A percentile compares a stretch with the other conserved stretches of the same genome.
Evolutionary conservation across 1,140 invertebrate genomes (phyloP).

Genomic region (Oryzaephilus surinamensis): DNA sequence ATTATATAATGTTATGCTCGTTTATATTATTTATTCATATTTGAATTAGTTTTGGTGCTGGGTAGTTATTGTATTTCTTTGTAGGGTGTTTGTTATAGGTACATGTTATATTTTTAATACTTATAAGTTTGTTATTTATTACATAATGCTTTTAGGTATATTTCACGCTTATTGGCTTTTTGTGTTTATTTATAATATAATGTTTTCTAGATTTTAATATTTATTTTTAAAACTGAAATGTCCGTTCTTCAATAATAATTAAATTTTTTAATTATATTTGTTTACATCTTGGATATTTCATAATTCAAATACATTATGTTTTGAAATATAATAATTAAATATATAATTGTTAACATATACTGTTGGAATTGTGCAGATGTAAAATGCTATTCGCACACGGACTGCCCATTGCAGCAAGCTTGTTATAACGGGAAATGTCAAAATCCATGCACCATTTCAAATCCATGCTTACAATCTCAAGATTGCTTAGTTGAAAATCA

Average conservation of each 20-base stretch:
- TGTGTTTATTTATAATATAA: slow-evolving; percentile 7
- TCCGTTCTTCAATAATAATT: too few relatives aligned
- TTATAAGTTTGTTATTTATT: slow-evolving; percentile 5
- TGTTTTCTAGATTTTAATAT: too few relatives aligned
- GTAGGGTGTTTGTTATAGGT: slow-evolving; percentile 6
- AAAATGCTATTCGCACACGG: slow-evolving; percentile 55
- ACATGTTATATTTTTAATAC: slow-evolving; percentile 9
- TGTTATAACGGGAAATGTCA: slow-evolving; percentile 67
- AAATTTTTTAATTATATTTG: too few relatives aligned
- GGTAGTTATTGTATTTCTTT: slow-evolving; percentile 1
- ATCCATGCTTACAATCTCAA: slow-evolving; percentile 53
- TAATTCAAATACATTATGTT: background rate
- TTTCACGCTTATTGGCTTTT: slow-evolving; percentile 17
- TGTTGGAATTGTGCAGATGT: slow-evolving; percentile 42
- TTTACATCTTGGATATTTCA: background rate
- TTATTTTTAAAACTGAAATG: too few relatives aligned
- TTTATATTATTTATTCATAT: background rate
- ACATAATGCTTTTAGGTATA: slow-evolving; percentile 7
- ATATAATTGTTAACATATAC: background rate
- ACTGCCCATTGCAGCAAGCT: slow-evolving; percentile 62
- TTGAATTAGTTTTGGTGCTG: slow-evolving; percentile 9
- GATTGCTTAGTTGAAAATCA: slow-evolving; percentile 69
- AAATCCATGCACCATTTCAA: slow-evolving; percentile 47
- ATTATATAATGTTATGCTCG: slow-evolving; percentile 6
- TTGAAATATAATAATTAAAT: background rate